Evolutionary conservation across 2,888 invertebrate species (phyloP), one percentile per base, ranked within the genome.

Genomic region (Cinara cedri): DNA sequence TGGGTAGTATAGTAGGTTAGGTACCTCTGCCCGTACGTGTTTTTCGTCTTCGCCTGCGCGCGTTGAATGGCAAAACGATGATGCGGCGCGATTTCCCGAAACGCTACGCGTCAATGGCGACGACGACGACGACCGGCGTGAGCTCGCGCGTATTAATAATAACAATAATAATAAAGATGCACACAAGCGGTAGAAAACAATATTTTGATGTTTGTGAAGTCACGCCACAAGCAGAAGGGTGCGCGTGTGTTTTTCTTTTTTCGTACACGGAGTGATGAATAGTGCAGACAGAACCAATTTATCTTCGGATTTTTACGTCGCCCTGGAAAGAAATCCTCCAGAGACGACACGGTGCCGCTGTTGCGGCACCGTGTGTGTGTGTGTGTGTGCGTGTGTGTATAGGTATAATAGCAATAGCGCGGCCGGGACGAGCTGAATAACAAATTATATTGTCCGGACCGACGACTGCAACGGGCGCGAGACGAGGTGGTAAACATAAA

Each of bases 251-350:
- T 42, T 54, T n/a, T 66, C 9, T 24, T 34, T 34, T 34, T 16
- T 16, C 46, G 44, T 16, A 54, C 21, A 49, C n/a, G 8, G 57
- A 51, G 78, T 78, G 78, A 78, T 78, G 78, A 78, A 78, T 78
- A 78, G 78, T 21, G 78, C 51, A 78, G 78, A 78, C 78, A 68
- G 78, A 78, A 78, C 78, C 78, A 78, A 78, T 78, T 78, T 78
- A 78, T 78, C 78, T 78, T 78, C 78, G 68, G 68, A 78, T 78
- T 78, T 70, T 70, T 78, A 70, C 78, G 76, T 68, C 68, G 66
- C 65, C 46, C 66, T 60, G 66, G 76, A 68, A 78, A 70, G 78
- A 78, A 78, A 78, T 78, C 78, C 78, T 78, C 78, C 70, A 78
- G 78, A 78, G 78, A 78, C 70, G 70, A 78, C 68, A 49, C 78